Conservation (phyloP, 2,113 vertebrate genomes). For the Bombycilla garrulus region DNA sequence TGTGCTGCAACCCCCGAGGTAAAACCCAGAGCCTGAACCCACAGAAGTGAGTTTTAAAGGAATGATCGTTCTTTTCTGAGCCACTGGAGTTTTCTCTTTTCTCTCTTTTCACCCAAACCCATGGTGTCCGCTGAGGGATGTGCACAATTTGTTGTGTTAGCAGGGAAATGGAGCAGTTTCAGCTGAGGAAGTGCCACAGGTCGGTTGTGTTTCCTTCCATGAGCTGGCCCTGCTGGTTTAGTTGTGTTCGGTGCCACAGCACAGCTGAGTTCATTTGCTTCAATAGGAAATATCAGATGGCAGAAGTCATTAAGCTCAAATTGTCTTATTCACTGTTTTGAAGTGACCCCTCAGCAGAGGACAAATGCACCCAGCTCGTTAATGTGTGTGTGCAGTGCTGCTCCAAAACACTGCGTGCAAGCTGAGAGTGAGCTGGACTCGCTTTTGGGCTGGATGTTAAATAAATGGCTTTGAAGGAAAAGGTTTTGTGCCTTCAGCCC, state of each 20-base stretch:
- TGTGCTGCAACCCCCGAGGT: background rate
- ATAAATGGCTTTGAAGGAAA: background rate
- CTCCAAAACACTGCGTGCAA: background rate
- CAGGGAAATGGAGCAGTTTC: background rate
- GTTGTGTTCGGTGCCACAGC: background rate
- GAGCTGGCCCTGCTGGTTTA: background rate
- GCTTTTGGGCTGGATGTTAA: background rate
- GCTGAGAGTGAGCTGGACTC: background rate
- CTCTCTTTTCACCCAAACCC: background rate
- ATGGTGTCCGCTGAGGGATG: accelerated
- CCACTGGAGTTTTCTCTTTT: background rate
- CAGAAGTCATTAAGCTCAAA: background rate
- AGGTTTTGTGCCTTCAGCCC: background rate
- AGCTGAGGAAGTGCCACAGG: background rate
- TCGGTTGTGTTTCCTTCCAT: background rate
- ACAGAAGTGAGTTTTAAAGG: background rate
- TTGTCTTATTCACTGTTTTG: background rate
- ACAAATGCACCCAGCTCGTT: background rate
- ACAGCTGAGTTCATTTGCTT: background rate
- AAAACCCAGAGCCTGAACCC: background rate
- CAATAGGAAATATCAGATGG: background rate
- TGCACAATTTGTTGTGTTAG: background rate
- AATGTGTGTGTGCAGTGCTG: accelerated
- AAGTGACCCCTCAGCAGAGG: background rate
- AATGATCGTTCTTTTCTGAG: background rate